Conservation (phyloP, 2,888 invertebrate species). For the Hyalella azteca region DNA sequence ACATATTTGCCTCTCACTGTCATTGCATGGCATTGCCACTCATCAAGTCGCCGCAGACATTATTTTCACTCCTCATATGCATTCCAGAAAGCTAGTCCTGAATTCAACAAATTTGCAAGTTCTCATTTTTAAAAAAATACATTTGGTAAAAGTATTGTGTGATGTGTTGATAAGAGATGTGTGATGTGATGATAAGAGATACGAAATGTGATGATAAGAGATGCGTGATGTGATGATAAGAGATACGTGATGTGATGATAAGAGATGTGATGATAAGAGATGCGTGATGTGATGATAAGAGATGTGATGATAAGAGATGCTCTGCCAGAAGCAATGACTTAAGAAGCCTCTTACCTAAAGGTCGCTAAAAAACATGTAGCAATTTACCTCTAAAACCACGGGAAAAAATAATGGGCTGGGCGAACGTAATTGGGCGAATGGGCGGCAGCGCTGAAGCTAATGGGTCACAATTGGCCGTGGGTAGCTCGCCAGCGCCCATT, state of each 20-base stretch:
- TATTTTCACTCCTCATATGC: too few species aligned
- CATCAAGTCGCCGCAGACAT: too few species aligned
- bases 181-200: not conserved
- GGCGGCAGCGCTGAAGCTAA: not conserved
- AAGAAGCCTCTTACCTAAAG: not conserved
- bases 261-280: not conserved
- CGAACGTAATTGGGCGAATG: not conserved
- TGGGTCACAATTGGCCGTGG: not conserved
- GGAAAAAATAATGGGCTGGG: not conserved
- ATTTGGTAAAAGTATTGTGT: too few species aligned
- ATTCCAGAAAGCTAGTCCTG: too few species aligned
- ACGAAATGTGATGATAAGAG: not conserved
- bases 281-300: too few species aligned
- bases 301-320: not conserved
- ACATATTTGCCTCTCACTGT: too few species aligned
- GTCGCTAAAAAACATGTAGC: not conserved
- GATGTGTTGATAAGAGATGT: not conserved
- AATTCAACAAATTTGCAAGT: too few species aligned
- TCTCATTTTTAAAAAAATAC: too few species aligned
- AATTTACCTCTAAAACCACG: not conserved
- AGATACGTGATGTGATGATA: not conserved
- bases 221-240: not conserved
- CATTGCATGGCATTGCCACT: too few species aligned
- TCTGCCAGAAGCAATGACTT: not conserved
- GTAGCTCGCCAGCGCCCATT: not conserved